Percentiles rank a stretch among this genome's conserved stretches.
Conservation (phyloP, 2,888 invertebrate genomes). For the Serripes groenlandicus region DNA sequence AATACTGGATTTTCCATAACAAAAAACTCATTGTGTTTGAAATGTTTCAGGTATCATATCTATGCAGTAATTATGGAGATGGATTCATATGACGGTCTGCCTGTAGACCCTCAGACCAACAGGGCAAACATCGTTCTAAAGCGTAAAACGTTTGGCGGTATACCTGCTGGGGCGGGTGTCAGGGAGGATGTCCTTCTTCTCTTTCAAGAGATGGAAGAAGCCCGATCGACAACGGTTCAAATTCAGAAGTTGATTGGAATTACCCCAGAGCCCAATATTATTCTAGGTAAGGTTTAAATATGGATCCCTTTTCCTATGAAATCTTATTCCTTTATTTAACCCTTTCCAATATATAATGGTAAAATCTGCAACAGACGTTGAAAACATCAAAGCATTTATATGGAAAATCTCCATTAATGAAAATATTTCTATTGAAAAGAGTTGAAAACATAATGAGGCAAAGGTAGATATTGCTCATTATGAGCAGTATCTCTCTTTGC, state of each 20-base stretch:
- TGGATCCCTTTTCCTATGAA: no score
- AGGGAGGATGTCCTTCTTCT: conserved; percentile 85
- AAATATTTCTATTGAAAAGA: no score
- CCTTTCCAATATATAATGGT: no score
- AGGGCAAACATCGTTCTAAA: conserved; percentile 83
- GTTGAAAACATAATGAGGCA: no score
- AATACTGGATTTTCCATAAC: no score
- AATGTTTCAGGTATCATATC: conserved; percentile 86
- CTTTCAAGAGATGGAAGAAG: conserved; percentile 86
- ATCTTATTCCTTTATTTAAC: no score
- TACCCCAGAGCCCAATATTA: conserved; percentile 75
- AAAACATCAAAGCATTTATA: no score
- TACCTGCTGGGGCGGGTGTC: conserved; percentile 85
- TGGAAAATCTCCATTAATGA: no score
- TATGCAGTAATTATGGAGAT: conserved; percentile 86
- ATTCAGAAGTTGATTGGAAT: conserved; percentile 79
- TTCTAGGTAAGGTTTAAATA: conserved; percentile 62
- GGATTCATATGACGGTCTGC: conserved; percentile 83
- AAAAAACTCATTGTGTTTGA: no score
- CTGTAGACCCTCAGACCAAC: conserved; percentile 77
- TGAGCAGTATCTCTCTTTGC: no score
- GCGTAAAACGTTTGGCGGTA: conserved; percentile 84
- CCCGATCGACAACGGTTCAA: conserved; percentile 80
- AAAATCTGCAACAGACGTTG: no score
- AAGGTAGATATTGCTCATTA: no score